Evolutionary conservation across 1,140 invertebrate genomes (phyloP), one percentile per base, ranked within the genome.

Genomic region (Octopus sinensis): DNA sequence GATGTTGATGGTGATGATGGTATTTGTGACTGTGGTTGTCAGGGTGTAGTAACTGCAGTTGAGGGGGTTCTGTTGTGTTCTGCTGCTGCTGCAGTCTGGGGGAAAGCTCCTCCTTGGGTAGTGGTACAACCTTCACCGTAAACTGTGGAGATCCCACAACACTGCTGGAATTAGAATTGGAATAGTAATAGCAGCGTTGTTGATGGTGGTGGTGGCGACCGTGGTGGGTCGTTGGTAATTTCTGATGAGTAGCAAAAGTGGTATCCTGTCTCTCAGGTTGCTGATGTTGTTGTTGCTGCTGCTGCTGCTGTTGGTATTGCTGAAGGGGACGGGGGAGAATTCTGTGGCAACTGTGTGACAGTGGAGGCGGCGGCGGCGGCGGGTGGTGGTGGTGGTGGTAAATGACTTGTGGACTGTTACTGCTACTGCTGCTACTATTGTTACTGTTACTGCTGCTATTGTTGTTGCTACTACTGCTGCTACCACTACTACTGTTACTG

Each of bases 171-270:
- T 85, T 85, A 90, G 78, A 84, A 90, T 88, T 81, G 85, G 77
- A 83, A 85, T 78, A 84, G 89, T 91, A 84, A 88, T 90, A 81
- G 87, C 91, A 84, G 85, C 88, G 86, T 88, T 92, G 86, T 13
- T 85, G 80, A 68, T 83, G 86, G 75, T 85, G 84, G 90, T 86
- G 82, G 75, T 79, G 82, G 75, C 83, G 83, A 54, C 80, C 85
- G 88, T 93, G 90, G 30, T 91, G 91, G 80, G 91, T 90, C 30
- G 89, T 85, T 23, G 90, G 83, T 3, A 88, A 87, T 77, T 90
- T 89, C 73, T 90, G 89, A 73, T 91, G 85, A 56, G 85, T 85
- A 78, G 76, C 82, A 13, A 91, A 90, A 43, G 91, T 89, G 79
- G 91, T 90, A 78, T 91, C 88, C 75, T 87, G 89, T 80, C 90